Conservation (phyloP, 2,888 invertebrate species). For the Andrena chrysosceles region DNA sequence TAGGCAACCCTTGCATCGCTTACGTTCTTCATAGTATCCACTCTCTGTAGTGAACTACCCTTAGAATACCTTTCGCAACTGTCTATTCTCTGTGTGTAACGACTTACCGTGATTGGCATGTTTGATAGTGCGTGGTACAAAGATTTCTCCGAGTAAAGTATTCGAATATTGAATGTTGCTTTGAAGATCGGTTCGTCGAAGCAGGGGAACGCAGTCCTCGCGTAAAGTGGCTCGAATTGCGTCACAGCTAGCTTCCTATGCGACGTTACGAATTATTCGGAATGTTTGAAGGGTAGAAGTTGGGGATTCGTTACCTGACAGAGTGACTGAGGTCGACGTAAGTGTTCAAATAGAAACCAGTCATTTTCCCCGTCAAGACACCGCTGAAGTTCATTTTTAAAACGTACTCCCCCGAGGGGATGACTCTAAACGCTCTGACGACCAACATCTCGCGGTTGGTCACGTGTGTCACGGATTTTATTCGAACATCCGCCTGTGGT, state of each 20-base stretch:
- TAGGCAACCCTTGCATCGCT: slow-evolving; percentile 35
- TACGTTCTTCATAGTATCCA: neutral
- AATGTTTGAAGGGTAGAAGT: neutral
- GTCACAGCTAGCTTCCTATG: slow-evolving; percentile 49
- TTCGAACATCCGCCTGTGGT: slow-evolving; percentile 14
- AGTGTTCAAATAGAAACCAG: slow-evolving; percentile 86
- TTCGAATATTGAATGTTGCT: slow-evolving; percentile 39
- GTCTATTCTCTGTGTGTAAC: neutral
- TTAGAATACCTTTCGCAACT: neutral
- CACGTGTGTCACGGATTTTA: slow-evolving; percentile 8
- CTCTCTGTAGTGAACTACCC: slow-evolving; percentile 4
- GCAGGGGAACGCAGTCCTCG: slow-evolving; percentile 55
- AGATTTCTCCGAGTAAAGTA: slow-evolving; percentile 29
- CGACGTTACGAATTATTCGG: neutral
- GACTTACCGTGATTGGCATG: slow-evolving; percentile 51
- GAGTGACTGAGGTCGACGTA: slow-evolving; percentile 77
- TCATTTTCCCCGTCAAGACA: slow-evolving; percentile 85
- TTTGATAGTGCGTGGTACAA: slow-evolving; percentile 55
- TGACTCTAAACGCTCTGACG: neutral
- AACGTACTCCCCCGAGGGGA: slow-evolving; percentile 29
- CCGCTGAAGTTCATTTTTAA: slow-evolving; percentile 85
- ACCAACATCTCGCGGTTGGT: slow-evolving; percentile 47
- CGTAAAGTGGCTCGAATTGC: slow-evolving; percentile 55
- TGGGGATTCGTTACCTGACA: slow-evolving; percentile 22
- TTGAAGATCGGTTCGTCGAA: slow-evolving; percentile 60